These are phyloP conservation scores for Zaprionus davidi DNA, from an alignment of 1,140 invertebrate species.

Conservation along the genomic window DNA sequence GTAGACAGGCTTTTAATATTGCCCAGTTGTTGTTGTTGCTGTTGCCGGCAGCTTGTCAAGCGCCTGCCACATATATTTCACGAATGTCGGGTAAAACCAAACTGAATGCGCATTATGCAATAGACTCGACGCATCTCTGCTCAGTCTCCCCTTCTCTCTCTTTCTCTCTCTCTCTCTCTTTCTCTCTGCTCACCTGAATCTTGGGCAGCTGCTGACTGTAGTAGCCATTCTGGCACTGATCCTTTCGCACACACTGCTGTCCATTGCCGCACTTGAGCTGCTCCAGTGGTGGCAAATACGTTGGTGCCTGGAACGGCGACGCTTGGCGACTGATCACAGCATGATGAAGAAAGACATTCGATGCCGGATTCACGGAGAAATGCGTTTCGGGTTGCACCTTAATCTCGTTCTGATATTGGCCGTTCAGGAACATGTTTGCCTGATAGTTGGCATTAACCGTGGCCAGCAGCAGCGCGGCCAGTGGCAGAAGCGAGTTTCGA, in stretches of 20 bases:
- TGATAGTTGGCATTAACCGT: constrained; percentile 55
- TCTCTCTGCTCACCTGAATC: constrained; percentile 63
- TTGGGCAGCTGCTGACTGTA: constrained; percentile 71
- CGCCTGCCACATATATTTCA: constrained; percentile 46
- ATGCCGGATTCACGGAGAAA: constrained; percentile 62
- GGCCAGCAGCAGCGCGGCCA: constrained; percentile 48
- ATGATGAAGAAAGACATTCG: constrained; percentile 75
- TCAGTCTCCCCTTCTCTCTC: neutral
- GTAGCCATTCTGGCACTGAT: constrained; percentile 69
- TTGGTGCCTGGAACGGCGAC: constrained; percentile 73
- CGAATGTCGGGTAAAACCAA: constrained; percentile 40
- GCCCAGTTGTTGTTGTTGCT: constrained; percentile 8
- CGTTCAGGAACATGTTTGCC: constrained; percentile 80
- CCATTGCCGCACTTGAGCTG: constrained; percentile 67
- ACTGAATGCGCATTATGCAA: constrained; percentile 39
- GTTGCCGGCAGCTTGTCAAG: constrained; percentile 35
- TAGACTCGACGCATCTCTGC: constrained; percentile 13
- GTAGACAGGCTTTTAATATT: constrained; percentile 69
- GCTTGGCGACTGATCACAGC: constrained; percentile 79
- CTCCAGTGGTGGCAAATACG: constrained; percentile 76
- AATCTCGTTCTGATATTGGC: constrained; percentile 70
- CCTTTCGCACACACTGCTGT: constrained; percentile 73
- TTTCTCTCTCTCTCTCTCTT: neutral
- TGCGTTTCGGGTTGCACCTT: constrained; percentile 59
- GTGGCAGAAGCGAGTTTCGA: constrained; percentile 49